These are phyloP conservation scores for Enoplolaimus lenunculus DNA, from an alignment of 2,888 invertebrate genomes.

Conservation along the genomic window DNA sequence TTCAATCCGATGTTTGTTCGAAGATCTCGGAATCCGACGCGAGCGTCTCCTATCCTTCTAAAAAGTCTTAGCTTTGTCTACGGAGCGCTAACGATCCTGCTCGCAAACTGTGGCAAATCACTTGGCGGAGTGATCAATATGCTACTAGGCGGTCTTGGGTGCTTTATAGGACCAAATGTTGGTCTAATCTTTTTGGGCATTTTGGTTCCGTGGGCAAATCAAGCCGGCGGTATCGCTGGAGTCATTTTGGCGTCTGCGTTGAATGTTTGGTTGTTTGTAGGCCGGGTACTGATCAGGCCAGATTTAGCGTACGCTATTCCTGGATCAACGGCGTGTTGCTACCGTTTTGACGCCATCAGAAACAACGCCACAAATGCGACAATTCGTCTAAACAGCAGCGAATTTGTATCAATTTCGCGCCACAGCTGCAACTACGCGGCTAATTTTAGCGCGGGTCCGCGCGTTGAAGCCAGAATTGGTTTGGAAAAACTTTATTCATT, in stretches of 20 bases:
- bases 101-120: constrained; percentile 19
- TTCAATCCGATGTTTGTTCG: background rate
- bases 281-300: background rate
- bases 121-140: constrained; percentile 20
- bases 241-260: background rate
- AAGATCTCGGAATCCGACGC: background rate
- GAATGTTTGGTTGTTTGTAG: constrained; percentile 17
- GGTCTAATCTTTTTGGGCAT: constrained; percentile 21
- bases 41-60: background rate
- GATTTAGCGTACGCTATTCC: constrained; percentile 11
- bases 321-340: constrained; percentile 4
- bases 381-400: background rate
- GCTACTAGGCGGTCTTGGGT: constrained; percentile 9
- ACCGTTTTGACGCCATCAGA: too few relatives aligned
- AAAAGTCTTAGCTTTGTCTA: background rate
- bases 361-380: background rate
- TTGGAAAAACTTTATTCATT: background rate
- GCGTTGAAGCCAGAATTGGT: background rate
- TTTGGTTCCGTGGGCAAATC: constrained; percentile 19
- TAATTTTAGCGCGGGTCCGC: background rate
- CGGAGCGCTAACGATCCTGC: constrained; percentile 10
- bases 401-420: too few relatives aligned
- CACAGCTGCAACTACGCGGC: background rate
- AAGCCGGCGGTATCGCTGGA: constrained; percentile 17
- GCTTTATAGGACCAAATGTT: constrained; percentile 17